A percentile compares a stretch with the other conserved stretches of the same genome.
Conservation (phyloP, 1,140 invertebrate species). For the Bicyclus anynana region DNA sequence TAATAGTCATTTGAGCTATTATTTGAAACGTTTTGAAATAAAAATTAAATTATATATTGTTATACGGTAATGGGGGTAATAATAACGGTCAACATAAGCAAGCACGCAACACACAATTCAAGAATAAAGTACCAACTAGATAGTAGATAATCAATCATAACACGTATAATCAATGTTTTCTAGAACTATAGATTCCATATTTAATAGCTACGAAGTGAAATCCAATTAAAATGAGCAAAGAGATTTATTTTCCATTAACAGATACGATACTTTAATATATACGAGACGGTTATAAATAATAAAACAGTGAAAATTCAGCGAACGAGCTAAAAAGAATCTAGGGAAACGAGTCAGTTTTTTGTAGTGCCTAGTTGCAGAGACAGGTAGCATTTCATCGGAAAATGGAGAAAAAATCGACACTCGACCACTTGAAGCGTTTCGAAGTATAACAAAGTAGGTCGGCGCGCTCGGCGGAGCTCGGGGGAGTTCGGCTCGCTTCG, state of each 20-base stretch:
- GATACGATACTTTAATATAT: too few species aligned
- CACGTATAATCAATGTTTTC: too few species aligned
- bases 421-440: constrained; percentile 56
- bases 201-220: too few species aligned
- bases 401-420: constrained; percentile 63
- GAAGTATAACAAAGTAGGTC: constrained; percentile 66
- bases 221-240: background rate
- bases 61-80: too few species aligned
- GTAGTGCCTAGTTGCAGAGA: constrained; percentile 38
- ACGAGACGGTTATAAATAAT: background rate
- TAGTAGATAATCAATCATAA: too few species aligned
- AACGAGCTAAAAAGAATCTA: constrained; percentile 31
- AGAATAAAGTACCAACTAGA: too few species aligned
- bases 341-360: constrained; percentile 51
- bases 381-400: constrained; percentile 68
- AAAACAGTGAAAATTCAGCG: constrained; percentile 7
- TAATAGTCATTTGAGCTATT: too few species aligned
- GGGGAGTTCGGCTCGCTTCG: constrained; percentile 44
- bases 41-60: too few species aligned
- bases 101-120: too few species aligned
- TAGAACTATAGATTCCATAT: too few species aligned
- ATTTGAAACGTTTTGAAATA: too few species aligned
- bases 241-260: background rate
- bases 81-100: too few species aligned
- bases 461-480: constrained; percentile 52